These are phyloP conservation scores for Cyrtonyx montezumae DNA, from an alignment of 2,113 vertebrate genomes.

Conservation along the genomic window DNA sequence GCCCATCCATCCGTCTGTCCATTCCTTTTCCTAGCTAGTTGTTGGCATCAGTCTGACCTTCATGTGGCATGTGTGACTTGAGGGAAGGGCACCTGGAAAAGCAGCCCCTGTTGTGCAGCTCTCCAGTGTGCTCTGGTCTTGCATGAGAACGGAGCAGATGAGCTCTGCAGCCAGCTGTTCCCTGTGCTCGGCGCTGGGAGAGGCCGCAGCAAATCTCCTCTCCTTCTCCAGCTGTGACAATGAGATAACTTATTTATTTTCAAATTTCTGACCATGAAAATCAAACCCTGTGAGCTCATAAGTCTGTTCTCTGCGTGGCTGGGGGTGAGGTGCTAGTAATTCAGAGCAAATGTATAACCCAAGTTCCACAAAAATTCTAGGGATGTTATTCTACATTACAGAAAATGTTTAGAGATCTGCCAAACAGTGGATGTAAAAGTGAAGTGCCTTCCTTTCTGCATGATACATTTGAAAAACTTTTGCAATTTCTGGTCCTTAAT, in stretches of 20 bases:
- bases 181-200: rapidly evolving
- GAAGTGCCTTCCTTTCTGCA: neutral
- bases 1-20: neutral
- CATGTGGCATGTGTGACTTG: rapidly evolving
- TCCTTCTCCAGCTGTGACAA: neutral
- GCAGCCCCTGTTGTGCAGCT: neutral
- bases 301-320: neutral
- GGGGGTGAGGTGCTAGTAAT: neutral
- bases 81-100: neutral
- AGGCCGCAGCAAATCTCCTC: conserved; percentile 14
- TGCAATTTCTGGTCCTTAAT: neutral
- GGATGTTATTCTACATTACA: neutral
- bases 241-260: conserved; percentile 22
- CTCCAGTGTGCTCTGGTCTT: neutral
- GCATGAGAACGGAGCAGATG: neutral
- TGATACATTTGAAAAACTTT: neutral
- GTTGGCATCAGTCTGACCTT: neutral
- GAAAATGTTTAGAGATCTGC: neutral
- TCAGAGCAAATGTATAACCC: neutral
- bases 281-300: neutral
- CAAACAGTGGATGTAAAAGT: neutral
- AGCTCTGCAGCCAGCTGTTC: conserved; percentile 25
- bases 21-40: neutral
- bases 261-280: conserved; percentile 26
- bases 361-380: neutral